A percentile compares a stretch with the other conserved stretches of the same genome.
phyloP scores from a whole-genome alignment of 2,113 vertebrate genomes.

The Bufo gargarizans region DNA sequence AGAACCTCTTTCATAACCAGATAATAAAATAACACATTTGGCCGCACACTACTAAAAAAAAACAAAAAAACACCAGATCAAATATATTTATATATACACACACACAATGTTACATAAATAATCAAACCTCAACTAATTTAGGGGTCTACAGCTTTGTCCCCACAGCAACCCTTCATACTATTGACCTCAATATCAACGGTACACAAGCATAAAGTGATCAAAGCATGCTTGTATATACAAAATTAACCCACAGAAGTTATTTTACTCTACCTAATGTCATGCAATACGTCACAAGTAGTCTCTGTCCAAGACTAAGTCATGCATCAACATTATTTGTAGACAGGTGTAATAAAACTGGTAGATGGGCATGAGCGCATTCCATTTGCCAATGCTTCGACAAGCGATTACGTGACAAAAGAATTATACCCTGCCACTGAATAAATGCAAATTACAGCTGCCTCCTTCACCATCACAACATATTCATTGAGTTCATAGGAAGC shows the following conservation, averaged over 20 bases:
- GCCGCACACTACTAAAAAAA: neutral
- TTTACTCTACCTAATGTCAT: slow-evolving; percentile 16
- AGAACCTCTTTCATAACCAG: neutral
- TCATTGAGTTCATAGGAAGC: slow-evolving; percentile 13
- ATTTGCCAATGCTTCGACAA: neutral
- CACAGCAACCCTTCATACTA: neutral
- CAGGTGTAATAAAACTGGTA: neutral
- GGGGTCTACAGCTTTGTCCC: neutral
- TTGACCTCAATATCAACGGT: neutral
- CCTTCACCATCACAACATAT: slow-evolving; percentile 1
- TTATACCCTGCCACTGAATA: neutral
- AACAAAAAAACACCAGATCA: slow-evolving; percentile 6
- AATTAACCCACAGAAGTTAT: neutral
- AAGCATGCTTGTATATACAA: neutral
- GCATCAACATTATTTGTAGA: slow-evolving; percentile 12
- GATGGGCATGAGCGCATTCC: neutral
- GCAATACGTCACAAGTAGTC: slow-evolving; percentile 16
- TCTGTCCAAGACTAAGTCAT: slow-evolving; percentile 11
- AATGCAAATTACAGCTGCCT: slow-evolving; percentile 9
- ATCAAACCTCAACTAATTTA: neutral
- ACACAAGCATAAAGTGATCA: neutral
- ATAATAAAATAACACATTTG: neutral
- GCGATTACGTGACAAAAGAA: neutral
- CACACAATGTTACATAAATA: slow-evolving; percentile 19
- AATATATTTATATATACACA: slow-evolving; percentile 25